These are phyloP conservation scores for Liopterus haemorrhoidalis DNA, from an alignment of 2,888 invertebrate species.

Conservation along the genomic window DNA sequence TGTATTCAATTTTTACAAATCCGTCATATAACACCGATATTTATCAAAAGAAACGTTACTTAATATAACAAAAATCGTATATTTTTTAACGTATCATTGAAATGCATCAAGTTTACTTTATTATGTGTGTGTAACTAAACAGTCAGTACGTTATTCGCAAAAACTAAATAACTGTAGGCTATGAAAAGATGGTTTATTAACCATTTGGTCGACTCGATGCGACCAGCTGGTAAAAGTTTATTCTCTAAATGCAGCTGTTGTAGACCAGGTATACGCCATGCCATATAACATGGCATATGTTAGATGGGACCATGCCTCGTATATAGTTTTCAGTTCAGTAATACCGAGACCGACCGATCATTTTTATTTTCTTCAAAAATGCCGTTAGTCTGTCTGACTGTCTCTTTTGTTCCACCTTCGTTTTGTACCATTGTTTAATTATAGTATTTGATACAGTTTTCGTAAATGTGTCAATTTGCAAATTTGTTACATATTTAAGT, in stretches of 20 bases:
- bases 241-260: constrained; percentile 47
- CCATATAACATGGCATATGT: constrained; percentile 41
- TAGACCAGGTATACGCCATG: constrained; percentile 36
- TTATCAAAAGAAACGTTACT: constrained; percentile 10
- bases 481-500: too few species aligned
- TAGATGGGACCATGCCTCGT: constrained; percentile 30
- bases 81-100: constrained; percentile 21
- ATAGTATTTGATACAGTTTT: too few species aligned
- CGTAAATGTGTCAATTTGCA: too few species aligned
- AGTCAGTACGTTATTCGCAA: background rate
- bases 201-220: too few species aligned
- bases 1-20: background rate
- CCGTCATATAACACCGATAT: too few species aligned
- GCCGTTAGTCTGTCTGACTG: too few species aligned
- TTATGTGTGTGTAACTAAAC: constrained; percentile 37
- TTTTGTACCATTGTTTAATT: too few species aligned
- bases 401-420: too few species aligned
- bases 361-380: too few species aligned
- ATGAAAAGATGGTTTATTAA: too few species aligned
- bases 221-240: constrained; percentile 48
- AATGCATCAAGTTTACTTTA: constrained; percentile 35
- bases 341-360: too few species aligned
- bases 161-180: background rate
- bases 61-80: constrained; percentile 16
- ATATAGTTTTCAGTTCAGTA: too few species aligned